Evolutionary conservation across 2,113 vertebrate species (phyloP), one percentile per base, ranked within the genome.

Genomic region (Chroicocephalus ridibundus): DNA sequence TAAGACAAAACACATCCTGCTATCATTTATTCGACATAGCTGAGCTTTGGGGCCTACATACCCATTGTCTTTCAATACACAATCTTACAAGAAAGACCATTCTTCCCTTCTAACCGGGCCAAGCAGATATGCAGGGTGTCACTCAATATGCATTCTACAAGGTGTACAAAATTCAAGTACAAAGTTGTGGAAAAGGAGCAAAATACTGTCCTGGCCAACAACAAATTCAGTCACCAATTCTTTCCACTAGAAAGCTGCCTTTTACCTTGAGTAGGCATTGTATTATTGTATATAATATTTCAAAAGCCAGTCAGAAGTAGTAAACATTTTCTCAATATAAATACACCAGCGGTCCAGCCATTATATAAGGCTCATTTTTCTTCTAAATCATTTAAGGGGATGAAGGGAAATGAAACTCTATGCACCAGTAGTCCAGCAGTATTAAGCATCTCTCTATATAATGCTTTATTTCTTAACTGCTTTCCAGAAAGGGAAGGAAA

Each of bases 121-220:
- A 52, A 80, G 24, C 15, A 80, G 38, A 54, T 46, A 44, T 76
- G 19, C 47, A 69, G 54, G 49, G 15, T 14, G 13, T 36, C 18
- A 0, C 38, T 66, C 54, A 38, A 10, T 15, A 29, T 4, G 10
- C 0, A 0, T 46, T 69, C 62, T 20, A 46, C 24, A 72, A 77
- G 38, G 42, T 11, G 27, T 31, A 83, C 1, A 51, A 51, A 58
- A 75, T 40, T 62, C 31, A 62, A 52, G 40, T 46, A 74, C n/a
- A 11, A 80, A 86, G 17, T 15, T 24, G 8, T 19, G 25, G 6
- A n/a, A 65, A 49, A 76, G 55, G 13, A 68, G 36, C 22, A 70
- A 58, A 82, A 82, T 34, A 44, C 19, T 26, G 25, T 44, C 64
- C 32, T 25, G 16, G 18, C 5, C 57, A 82, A 36, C 25, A 82